A percentile compares a stretch with the other conserved stretches of the same genome.
Evolutionary conservation across 2,888 invertebrate species (phyloP).

Genomic region (Acronicta aceris): DNA sequence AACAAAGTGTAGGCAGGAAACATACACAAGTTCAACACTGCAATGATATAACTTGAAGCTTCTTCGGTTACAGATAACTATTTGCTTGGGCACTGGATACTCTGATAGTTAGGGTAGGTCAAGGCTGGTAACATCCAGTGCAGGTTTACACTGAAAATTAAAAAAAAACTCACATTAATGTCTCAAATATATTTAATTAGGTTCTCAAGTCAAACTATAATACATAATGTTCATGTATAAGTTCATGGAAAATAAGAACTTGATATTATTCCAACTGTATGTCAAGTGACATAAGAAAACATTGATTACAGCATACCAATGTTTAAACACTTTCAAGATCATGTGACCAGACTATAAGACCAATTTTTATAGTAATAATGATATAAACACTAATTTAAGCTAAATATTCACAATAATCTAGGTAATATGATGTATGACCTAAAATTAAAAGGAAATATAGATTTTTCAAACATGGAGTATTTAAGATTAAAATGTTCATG

Average conservation of each 20-base stretch:
- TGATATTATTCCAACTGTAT: slow-evolving; percentile 8
- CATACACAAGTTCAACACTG: slow-evolving; percentile 75
- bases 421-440: not conserved
- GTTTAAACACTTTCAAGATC: slow-evolving; percentile 29
- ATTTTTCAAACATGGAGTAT: not conserved
- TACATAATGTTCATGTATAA: slow-evolving; percentile 18
- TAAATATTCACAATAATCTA: not conserved
- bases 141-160: slow-evolving; percentile 79
- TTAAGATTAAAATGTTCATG: slow-evolving; percentile 3
- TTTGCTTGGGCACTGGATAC: slow-evolving; percentile 75
- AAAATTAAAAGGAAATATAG: not conserved
- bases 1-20: slow-evolving; percentile 66
- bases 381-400: not conserved
- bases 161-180: slow-evolving; percentile 60
- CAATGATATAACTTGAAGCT: slow-evolving; percentile 73
- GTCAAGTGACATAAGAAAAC: slow-evolving; percentile 35
- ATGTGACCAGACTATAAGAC: slow-evolving; percentile 46
- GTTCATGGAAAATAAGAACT: slow-evolving; percentile 27
- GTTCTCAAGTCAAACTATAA: slow-evolving; percentile 14
- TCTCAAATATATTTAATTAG: slow-evolving; percentile 45
- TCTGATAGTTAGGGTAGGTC: slow-evolving; percentile 67
- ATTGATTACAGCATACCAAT: slow-evolving; percentile 10
- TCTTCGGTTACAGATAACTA: slow-evolving; percentile 69
- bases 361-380: slow-evolving; percentile 6
- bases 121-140: slow-evolving; percentile 80